A percentile compares a stretch with the other conserved stretches of the same genome.
Conservation (phyloP, 2,888 invertebrate species). For the Siphlonurus alternatus region DNA sequence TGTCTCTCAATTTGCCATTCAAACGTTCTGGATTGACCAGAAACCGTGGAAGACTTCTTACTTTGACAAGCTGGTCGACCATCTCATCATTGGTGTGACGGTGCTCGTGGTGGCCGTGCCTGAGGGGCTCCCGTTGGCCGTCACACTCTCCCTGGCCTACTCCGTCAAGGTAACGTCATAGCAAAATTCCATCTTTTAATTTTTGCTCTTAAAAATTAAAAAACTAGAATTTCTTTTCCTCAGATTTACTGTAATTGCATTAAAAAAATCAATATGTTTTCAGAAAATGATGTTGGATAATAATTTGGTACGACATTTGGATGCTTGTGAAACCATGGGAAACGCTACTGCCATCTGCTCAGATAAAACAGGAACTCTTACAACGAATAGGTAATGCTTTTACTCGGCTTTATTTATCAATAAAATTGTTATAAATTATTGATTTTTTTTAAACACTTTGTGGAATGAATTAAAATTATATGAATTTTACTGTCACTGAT, state of each 20-base stretch:
- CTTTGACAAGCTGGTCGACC: conserved; percentile 37
- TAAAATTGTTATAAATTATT: too few relatives aligned
- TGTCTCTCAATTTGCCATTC: conserved; percentile 38
- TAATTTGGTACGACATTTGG: conserved; percentile 42
- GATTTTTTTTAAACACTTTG: too few relatives aligned
- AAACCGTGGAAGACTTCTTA: conserved; percentile 26
- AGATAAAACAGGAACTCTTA: conserved; percentile 48
- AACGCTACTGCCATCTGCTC: conserved; percentile 46
- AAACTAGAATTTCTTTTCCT: too few relatives aligned
- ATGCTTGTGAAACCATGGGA: conserved; percentile 48
- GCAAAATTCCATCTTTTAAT: background rate
- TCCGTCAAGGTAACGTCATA: conserved; percentile 33
- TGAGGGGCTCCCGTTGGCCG: conserved; percentile 42
- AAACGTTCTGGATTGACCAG: conserved; percentile 31
- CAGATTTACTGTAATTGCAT: too few relatives aligned
- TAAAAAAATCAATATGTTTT: too few relatives aligned
- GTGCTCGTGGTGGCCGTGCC: conserved; percentile 44
- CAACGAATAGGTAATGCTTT: conserved; percentile 30
- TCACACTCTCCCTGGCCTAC: conserved; percentile 41
- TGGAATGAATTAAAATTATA: too few relatives aligned
- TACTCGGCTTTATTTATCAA: background rate
- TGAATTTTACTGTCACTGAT: too few relatives aligned
- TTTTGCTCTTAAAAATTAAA: too few relatives aligned
- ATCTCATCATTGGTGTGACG: conserved; percentile 46
- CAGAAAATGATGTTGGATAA: conserved; percentile 43